Percentiles rank a stretch among this genome's conserved stretches.
Evolutionary conservation across 2,888 invertebrate species (phyloP).

Genomic region (Tenthredo mesomela): DNA sequence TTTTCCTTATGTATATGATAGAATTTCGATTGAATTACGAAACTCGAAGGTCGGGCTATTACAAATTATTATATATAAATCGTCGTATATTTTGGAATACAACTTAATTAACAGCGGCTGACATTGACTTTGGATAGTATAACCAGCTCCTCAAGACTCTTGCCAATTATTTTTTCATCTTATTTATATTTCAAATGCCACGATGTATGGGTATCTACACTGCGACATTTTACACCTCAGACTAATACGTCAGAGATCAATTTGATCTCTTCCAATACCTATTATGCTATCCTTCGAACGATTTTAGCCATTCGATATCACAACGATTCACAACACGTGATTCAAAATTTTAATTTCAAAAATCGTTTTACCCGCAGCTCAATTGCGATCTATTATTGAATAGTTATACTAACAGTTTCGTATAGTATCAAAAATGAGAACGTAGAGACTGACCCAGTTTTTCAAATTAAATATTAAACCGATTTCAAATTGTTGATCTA

Average conservation of each 20-base stretch:
- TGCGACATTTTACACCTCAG: background rate
- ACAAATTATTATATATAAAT: background rate
- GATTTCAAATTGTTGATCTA: background rate
- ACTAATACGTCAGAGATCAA: background rate
- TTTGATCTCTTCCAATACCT: background rate
- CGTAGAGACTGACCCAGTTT: background rate
- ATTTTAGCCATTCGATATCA: background rate
- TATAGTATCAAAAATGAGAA: background rate
- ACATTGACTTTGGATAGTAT: conserved; percentile 31
- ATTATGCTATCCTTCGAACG: background rate
- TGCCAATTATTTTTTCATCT: conserved; percentile 8
- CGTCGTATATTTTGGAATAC: background rate
- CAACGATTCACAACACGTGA: background rate
- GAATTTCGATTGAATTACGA: background rate
- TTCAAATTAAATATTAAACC: background rate
- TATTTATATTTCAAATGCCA: background rate
- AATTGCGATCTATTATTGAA: background rate
- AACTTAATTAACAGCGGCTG: background rate
- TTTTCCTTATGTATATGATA: background rate
- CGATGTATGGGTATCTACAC: background rate
- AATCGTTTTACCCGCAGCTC: background rate
- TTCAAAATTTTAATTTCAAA: background rate
- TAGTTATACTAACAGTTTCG: background rate
- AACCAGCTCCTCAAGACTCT: background rate
- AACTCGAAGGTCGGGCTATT: background rate